Base-by-base conservation (phyloP, 2,797 vertebrate species). In the Bradypus variegatus region DNA sequence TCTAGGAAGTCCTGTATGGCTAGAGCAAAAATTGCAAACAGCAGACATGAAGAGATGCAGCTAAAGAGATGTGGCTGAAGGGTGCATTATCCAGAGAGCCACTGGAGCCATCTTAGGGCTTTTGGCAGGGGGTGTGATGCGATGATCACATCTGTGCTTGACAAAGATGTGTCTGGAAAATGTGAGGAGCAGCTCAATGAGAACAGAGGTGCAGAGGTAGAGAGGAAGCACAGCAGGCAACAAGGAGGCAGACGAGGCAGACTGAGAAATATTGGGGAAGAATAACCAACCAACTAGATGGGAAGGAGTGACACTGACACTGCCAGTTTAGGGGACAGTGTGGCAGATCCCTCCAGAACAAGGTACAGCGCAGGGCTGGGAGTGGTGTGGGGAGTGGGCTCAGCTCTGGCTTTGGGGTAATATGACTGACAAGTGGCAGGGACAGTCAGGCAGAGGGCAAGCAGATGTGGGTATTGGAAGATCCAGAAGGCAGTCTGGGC, bases 191-290 rank as follows among this genome's bases (percentile, higher is more conserved):
- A 27, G 48, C 38, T 4, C 23, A 3, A 19, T 18, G 45, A 8
- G 25, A 23, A 5, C 38, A 11, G 27, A 6, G 73, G 73, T 29
- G 9, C 58, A 36, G 64, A 38, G 25, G 25, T 18, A 33, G 23
- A 14, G 9, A 50, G 81, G 33, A 25, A 12, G 62, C 1, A 3
- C 16, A 0, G 41, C 5, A 0, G 14, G 13, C 0, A 5, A n/a
- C 50, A 5, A 45, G 29, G 58, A 33, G 76, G 25, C 27, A 5
- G 27, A 33, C n/a, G 58, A 33, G 76, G 25, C 27, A 5, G 27
- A 33, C n/a, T 45, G 55, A n/a, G 31, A 15, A 23, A 50, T 25
- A 14, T 14, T 0, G 1, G 13, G 33, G 27, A 45, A 25, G 23
- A 25, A 13, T 12, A 15, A 31, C 6, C 1, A 58, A 18, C 58